A percentile compares a stretch with the other conserved stretches of the same genome.
Conservation (phyloP, 2,888 invertebrate genomes). For the Lottia gigantea region DNA sequence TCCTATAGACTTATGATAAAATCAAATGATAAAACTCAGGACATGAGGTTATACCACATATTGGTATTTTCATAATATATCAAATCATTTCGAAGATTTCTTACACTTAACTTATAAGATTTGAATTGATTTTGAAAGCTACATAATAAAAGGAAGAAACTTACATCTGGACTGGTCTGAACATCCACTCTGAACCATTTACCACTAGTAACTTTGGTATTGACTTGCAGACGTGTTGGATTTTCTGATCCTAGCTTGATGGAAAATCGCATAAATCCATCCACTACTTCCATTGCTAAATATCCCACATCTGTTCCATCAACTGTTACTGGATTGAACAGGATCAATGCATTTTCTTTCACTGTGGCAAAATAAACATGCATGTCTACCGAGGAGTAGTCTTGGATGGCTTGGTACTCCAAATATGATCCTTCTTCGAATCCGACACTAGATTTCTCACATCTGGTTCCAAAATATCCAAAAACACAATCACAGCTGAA, state of each 20-base stretch:
- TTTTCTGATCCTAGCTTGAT: slow-evolving; percentile 79
- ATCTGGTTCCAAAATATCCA: slow-evolving; percentile 87
- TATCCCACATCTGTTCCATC: slow-evolving; percentile 79
- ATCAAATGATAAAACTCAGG: too few relatives aligned
- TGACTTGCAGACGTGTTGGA: slow-evolving; percentile 80
- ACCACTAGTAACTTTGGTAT: slow-evolving; percentile 82
- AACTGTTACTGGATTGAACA: slow-evolving; percentile 85
- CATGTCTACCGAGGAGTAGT: slow-evolving; percentile 87
- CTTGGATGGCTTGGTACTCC: slow-evolving; percentile 85
- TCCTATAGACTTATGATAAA: too few relatives aligned
- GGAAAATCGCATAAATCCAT: slow-evolving; percentile 87
- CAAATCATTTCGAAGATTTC: too few relatives aligned
- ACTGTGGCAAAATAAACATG: slow-evolving; percentile 89
- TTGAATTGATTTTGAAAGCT: too few relatives aligned
- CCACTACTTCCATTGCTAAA: slow-evolving; percentile 87
- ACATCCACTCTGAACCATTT: slow-evolving; percentile 87
- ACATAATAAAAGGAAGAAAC: slow-evolving; percentile 14
- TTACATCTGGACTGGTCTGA: slow-evolving; percentile 52
- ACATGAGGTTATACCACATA: too few relatives aligned
- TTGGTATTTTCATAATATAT: too few relatives aligned
- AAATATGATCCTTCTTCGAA: slow-evolving; percentile 90
- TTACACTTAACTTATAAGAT: too few relatives aligned
- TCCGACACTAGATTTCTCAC: slow-evolving; percentile 89
- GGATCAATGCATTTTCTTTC: slow-evolving; percentile 84
- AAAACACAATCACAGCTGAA: slow-evolving; percentile 84